Evolutionary conservation across 1,140 invertebrate species (phyloP).

Genomic region (Eulimnadia texana): DNA sequence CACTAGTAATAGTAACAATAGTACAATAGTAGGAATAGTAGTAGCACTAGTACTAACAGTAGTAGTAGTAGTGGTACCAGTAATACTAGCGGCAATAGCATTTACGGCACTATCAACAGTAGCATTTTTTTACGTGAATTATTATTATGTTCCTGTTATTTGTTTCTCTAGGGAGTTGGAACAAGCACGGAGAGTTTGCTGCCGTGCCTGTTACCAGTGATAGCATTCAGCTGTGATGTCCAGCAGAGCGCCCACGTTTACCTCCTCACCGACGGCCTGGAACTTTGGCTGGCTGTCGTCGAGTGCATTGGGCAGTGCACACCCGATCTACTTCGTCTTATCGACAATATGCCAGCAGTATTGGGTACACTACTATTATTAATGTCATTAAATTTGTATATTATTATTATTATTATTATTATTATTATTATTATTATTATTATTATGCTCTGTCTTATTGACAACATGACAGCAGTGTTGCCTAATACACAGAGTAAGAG

Average conservation of each 20-base stretch:
- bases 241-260: constrained; percentile 69
- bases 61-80: too few species aligned
- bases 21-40: too few species aligned
- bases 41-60: too few species aligned
- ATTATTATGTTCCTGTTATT: too few species aligned
- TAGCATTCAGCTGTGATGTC: constrained; percentile 64
- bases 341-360: constrained; percentile 57
- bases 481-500: too few species aligned
- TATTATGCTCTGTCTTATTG: too few species aligned
- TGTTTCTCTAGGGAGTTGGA: constrained; percentile 7
- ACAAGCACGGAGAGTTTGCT: constrained; percentile 33
- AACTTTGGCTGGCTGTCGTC: constrained; percentile 71
- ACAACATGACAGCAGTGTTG: too few species aligned
- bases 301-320: constrained; percentile 50
- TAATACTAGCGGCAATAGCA: too few species aligned
- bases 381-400: constrained; percentile 5
- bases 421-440: constrained; percentile 7
- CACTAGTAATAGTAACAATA: too few species aligned
- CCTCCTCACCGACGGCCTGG: constrained; percentile 78
- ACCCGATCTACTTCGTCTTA: constrained; percentile 50
- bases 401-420: constrained; percentile 9
- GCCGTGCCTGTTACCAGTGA: constrained; percentile 55
- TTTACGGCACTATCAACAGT: too few species aligned
- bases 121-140: too few species aligned
- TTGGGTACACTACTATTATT: constrained; percentile 39